Evolutionary conservation across 2,888 invertebrate genomes (phyloP).

Genomic region (Tineola bisselliella): DNA sequence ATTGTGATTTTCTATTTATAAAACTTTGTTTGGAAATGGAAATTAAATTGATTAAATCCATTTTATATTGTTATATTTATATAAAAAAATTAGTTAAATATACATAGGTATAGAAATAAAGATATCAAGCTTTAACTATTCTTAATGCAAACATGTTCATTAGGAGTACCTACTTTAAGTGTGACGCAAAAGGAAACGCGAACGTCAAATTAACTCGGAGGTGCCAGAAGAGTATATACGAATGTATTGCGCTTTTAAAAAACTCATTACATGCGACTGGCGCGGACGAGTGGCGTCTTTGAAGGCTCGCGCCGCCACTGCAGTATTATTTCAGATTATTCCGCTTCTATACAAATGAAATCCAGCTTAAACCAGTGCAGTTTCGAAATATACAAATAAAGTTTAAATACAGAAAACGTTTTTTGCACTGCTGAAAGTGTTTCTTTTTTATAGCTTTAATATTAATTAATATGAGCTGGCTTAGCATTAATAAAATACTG

Average conservation of each 20-base stretch:
- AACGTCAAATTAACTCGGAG: background rate
- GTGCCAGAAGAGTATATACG: background rate
- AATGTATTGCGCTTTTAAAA: conserved; percentile 50
- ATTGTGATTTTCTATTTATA: too few species aligned
- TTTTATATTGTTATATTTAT: too few species aligned
- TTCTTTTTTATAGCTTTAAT: too few species aligned
- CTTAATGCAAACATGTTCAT: conserved; percentile 3
- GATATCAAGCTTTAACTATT: background rate
- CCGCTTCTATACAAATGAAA: conserved; percentile 66
- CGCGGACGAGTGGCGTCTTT: conserved; percentile 61
- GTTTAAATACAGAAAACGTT: conserved; percentile 30
- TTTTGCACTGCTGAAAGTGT: background rate
- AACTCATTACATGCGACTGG: conserved; percentile 59
- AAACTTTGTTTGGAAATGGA: too few species aligned
- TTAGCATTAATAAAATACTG: too few species aligned
- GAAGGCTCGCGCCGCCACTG: conserved; percentile 47
- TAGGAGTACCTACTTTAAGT: background rate
- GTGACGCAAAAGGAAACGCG: background rate
- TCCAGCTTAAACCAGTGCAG: conserved; percentile 66
- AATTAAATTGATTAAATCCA: background rate
- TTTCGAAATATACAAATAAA: conserved; percentile 64
- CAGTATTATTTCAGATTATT: conserved; percentile 66
- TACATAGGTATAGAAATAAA: too few species aligned
- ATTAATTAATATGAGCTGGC: too few species aligned
- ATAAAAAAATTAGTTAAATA: too few species aligned